Evolutionary conservation across 2,797 vertebrate species (phyloP).

Genomic region (Notamacropus eugenii): DNA sequence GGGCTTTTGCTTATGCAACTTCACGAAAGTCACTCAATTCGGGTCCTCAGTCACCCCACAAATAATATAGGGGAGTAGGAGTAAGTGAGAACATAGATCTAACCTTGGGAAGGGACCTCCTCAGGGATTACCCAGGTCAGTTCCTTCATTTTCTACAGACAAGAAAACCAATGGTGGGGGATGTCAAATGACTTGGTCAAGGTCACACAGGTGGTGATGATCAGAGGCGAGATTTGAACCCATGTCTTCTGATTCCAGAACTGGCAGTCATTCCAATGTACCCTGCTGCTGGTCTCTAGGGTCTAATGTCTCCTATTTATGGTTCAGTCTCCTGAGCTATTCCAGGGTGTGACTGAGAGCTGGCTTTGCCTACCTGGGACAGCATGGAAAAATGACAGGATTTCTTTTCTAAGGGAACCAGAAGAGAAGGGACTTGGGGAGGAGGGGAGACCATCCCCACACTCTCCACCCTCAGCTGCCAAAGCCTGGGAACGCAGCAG

Average conservation of each 20-base stretch:
- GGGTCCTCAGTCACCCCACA: background rate
- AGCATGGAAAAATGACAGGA: background rate
- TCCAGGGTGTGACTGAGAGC: background rate
- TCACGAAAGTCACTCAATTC: background rate
- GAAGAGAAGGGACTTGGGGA: background rate
- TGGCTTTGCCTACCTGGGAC: background rate
- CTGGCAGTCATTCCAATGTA: background rate
- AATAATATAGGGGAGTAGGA: background rate
- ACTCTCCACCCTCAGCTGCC: constrained; percentile 10
- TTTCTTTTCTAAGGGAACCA: constrained; percentile 27
- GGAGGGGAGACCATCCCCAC: background rate
- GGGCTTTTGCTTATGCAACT: background rate
- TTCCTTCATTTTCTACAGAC: background rate
- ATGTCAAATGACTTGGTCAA: background rate
- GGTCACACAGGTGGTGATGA: background rate
- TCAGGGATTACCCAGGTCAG: background rate
- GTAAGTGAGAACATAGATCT: background rate
- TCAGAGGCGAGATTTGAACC: background rate
- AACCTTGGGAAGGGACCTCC: background rate
- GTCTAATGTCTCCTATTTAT: background rate
- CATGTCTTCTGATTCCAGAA: background rate
- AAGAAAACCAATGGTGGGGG: background rate
- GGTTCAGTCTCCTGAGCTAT: background rate
- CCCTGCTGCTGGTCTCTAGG: background rate
- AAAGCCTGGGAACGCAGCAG: constrained; percentile 57